phyloP scores from a whole-genome alignment of 2,888 invertebrate species.

The Sminthurinus aureus region DNA sequence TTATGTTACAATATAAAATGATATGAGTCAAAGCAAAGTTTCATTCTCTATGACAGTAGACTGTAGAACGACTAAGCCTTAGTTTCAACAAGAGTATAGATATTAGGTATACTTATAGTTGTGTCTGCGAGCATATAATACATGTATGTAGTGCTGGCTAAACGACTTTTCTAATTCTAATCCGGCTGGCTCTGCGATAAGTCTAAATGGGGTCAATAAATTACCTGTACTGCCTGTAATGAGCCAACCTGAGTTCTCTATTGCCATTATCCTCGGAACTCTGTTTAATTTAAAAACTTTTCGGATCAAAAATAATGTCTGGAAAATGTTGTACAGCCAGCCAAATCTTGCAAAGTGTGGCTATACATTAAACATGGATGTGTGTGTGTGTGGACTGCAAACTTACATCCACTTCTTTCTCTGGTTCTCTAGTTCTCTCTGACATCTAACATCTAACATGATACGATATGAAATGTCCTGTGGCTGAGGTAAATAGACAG shows the following conservation, averaged over 20 bases:
- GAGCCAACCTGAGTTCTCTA: slow-evolving; percentile 54
- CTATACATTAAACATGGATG: no score
- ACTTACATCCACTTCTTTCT: not conserved
- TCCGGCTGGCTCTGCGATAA: slow-evolving; percentile 47
- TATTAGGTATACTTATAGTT: not conserved
- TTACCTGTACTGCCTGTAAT: slow-evolving; percentile 60
- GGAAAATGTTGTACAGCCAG: slow-evolving; percentile 15
- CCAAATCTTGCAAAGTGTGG: slow-evolving; percentile 4
- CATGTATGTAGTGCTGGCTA: slow-evolving; percentile 23
- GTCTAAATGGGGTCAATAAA: slow-evolving; percentile 57
- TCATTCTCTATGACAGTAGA: not conserved
- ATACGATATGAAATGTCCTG: not conserved
- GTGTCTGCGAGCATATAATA: not conserved
- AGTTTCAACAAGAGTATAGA: not conserved
- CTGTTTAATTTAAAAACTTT: slow-evolving; percentile 59
- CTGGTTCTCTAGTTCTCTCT: not conserved
- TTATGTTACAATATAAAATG: not conserved
- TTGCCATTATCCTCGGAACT: slow-evolving; percentile 56
- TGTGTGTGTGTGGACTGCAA: not conserved
- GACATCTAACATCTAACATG: no score
- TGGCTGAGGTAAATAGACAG: not conserved
- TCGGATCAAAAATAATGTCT: slow-evolving; percentile 41
- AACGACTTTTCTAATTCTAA: slow-evolving; percentile 44
- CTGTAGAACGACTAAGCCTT: no score
- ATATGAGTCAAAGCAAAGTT: not conserved